These are phyloP conservation scores for Rhinogobio ventralis DNA, from an alignment of 2,797 vertebrate genomes.

Conservation along the genomic window DNA sequence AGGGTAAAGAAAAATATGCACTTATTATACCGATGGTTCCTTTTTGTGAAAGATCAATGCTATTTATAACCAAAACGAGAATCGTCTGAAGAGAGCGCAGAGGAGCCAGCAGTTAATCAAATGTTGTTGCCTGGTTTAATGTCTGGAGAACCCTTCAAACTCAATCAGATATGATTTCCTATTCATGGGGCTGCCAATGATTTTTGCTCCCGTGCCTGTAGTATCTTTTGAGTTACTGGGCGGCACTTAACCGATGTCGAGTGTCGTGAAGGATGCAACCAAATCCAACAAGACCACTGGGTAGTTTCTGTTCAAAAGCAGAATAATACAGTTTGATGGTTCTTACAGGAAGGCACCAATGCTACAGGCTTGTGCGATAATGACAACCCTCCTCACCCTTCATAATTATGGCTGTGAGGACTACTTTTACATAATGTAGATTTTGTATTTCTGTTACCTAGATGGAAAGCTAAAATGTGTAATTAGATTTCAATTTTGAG, in stretches of 20 bases:
- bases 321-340: constrained; percentile 10
- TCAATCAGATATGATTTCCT: constrained; percentile 49
- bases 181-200: constrained; percentile 23
- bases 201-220: constrained; percentile 9
- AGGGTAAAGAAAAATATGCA: constrained; percentile 35
- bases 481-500: constrained; percentile 41
- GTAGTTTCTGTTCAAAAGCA: constrained; percentile 10
- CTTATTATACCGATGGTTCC: constrained; percentile 41
- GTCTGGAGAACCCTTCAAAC: constrained; percentile 39
- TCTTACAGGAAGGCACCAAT: neutral
- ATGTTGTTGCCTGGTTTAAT: constrained; percentile 32
- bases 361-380: constrained; percentile 21
- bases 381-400: constrained; percentile 7
- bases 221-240: constrained; percentile 27
- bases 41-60: constrained; percentile 32
- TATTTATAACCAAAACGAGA: constrained; percentile 40
- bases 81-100: neutral
- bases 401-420: constrained; percentile 10
- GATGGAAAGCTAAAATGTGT: constrained; percentile 31
- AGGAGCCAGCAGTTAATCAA: constrained; percentile 44
- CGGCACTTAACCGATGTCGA: neutral
- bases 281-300: constrained; percentile 16
- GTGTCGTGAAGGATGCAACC: constrained; percentile 28
- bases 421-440: constrained; percentile 16
- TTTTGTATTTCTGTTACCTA: constrained; percentile 13